These are phyloP conservation scores for Coregonus clupeaformis DNA, from an alignment of 2,113 vertebrate genomes.

Conservation along the genomic window DNA sequence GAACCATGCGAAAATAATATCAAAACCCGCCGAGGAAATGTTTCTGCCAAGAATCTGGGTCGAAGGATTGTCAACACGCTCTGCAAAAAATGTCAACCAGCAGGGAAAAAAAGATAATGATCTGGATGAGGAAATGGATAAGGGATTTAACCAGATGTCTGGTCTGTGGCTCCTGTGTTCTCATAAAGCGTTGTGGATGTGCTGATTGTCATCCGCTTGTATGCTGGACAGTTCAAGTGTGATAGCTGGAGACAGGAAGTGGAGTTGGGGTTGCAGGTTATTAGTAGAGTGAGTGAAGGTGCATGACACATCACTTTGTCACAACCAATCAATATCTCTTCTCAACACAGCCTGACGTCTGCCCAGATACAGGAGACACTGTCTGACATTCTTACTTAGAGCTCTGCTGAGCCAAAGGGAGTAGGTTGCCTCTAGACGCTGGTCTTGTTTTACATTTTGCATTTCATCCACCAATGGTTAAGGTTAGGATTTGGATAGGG, in stretches of 20 bases:
- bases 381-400: not conserved
- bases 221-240: not conserved
- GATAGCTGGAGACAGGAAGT: not conserved
- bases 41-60: not conserved
- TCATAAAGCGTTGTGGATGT: not conserved
- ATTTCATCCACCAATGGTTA: no score
- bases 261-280: not conserved
- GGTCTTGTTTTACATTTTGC: no score
- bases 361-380: not conserved
- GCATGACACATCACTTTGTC: slow-evolving; percentile 55
- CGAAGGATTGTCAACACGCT: not conserved
- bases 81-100: not conserved
- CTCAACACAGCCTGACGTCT: not conserved
- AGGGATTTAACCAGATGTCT: not conserved
- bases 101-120: not conserved
- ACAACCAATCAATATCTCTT: slow-evolving; percentile 8
- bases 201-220: not conserved
- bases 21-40: not conserved
- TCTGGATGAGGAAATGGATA: not conserved
- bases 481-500: no score
- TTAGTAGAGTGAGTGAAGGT: slow-evolving; percentile 17
- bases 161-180: not conserved
- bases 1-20: not conserved
- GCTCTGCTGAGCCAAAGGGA: no score
- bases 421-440: no score